Percentiles rank a stretch among this genome's conserved stretches.
These are phyloP conservation scores for Nymphalis polychloros DNA, from an alignment of 2,888 invertebrate genomes.

Conservation along the genomic window DNA sequence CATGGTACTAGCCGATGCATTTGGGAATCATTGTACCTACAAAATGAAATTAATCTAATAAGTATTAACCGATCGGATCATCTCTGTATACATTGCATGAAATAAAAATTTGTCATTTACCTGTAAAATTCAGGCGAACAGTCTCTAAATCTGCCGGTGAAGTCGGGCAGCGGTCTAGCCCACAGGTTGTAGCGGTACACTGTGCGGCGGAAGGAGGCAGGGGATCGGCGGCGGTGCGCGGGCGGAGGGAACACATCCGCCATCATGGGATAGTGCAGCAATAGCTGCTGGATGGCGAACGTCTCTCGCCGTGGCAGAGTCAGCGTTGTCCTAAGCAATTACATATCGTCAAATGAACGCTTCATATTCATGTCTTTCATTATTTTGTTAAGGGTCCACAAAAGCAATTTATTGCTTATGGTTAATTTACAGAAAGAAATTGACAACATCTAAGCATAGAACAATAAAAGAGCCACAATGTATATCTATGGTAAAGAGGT, in stretches of 20 bases:
- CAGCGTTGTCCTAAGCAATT: constrained; percentile 84
- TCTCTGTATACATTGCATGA: background rate
- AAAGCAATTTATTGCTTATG: too few species aligned
- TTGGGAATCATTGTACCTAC: constrained; percentile 89
- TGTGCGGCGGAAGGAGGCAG: constrained; percentile 83
- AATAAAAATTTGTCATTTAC: constrained; percentile 60
- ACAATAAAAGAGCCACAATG: too few species aligned
- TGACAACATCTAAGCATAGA: too few species aligned
- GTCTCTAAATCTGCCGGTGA: constrained; percentile 87
- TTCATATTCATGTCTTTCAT: too few species aligned
- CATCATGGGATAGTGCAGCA: constrained; percentile 73
- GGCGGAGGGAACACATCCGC: constrained; percentile 54
- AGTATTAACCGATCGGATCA: constrained; percentile 1
- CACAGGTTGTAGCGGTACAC: constrained; percentile 90
- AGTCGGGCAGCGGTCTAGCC: constrained; percentile 86
- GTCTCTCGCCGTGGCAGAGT: constrained; percentile 83
- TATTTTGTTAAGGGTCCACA: too few species aligned
- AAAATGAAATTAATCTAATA: constrained; percentile 43
- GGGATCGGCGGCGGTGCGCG: constrained; percentile 58
- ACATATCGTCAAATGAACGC: background rate
- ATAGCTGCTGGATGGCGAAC: constrained; percentile 82
- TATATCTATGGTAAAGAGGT: too few species aligned
- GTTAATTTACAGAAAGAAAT: too few species aligned
- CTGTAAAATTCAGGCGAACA: constrained; percentile 89
- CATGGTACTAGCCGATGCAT: constrained; percentile 92